These are phyloP conservation scores for Dicrurus megarhynchus DNA, from an alignment of 2,113 vertebrate genomes.

Conservation along the genomic window DNA sequence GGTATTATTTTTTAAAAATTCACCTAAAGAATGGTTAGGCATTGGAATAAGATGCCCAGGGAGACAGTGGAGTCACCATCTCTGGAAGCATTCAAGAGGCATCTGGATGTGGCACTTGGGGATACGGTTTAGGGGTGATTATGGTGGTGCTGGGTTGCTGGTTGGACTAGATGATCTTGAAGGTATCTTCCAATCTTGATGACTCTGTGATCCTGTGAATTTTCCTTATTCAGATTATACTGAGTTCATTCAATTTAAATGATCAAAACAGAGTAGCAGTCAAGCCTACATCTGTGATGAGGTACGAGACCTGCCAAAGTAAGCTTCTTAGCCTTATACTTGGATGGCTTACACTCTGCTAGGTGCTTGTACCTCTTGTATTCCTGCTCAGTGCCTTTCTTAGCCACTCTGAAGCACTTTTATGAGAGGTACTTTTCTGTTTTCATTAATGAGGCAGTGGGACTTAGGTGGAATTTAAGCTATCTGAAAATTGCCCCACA, in stretches of 20 bases:
- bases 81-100: not conserved
- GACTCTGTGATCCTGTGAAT: not conserved
- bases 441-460: constrained; percentile 10
- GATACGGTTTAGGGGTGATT: not conserved
- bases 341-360: not conserved
- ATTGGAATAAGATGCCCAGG: not conserved
- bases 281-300: not conserved
- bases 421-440: not conserved
- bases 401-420: not conserved
- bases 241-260: not conserved
- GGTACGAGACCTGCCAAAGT: not conserved
- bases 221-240: not conserved
- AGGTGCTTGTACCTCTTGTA: not conserved
- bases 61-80: not conserved
- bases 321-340: not conserved
- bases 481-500: constrained; percentile 13
- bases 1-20: not conserved
- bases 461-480: constrained; percentile 32
- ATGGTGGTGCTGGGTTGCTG: not conserved
- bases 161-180: not conserved
- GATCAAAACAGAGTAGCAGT: not conserved
- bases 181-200: not conserved
- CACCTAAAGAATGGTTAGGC: not conserved
- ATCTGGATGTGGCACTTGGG: not conserved
- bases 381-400: not conserved